phyloP scores from a whole-genome alignment of 2,888 invertebrate species.

The Diaphora mendica region DNA sequence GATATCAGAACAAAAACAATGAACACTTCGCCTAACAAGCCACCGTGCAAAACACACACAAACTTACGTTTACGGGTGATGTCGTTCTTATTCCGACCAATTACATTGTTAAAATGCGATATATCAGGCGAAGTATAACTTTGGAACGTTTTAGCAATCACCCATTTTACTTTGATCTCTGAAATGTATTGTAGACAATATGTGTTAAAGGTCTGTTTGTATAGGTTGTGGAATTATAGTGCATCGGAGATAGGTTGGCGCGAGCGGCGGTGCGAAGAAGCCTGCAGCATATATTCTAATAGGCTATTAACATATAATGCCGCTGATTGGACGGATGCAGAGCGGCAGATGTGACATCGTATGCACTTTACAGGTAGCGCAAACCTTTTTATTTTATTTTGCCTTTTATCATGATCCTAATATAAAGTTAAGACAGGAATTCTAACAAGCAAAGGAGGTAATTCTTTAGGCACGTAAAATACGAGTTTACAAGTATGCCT shows the following conservation, averaged over 20 bases:
- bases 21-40: constrained; percentile 75
- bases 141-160: constrained; percentile 53
- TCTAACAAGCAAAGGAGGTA: neutral
- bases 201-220: constrained; percentile 49
- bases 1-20: constrained; percentile 71
- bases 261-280: constrained; percentile 74
- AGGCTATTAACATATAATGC: constrained; percentile 87
- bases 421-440: neutral
- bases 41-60: constrained; percentile 66
- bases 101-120: constrained; percentile 42
- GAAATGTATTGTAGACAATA: constrained; percentile 19
- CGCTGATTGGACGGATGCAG: constrained; percentile 88
- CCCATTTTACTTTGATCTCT: constrained; percentile 59
- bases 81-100: constrained; percentile 30
- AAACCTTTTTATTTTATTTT: constrained; percentile 56
- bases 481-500: neutral
- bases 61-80: constrained; percentile 35
- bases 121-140: constrained; percentile 24
- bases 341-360: constrained; percentile 79
- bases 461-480: neutral
- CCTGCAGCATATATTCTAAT: constrained; percentile 83
- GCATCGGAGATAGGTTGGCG: constrained; percentile 62
- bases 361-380: constrained; percentile 56
- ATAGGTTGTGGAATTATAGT: constrained; percentile 58
- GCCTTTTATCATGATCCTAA: neutral